Conservation (phyloP, 2,797 vertebrate genomes). For the Dendrocincla tyrannina region DNA sequence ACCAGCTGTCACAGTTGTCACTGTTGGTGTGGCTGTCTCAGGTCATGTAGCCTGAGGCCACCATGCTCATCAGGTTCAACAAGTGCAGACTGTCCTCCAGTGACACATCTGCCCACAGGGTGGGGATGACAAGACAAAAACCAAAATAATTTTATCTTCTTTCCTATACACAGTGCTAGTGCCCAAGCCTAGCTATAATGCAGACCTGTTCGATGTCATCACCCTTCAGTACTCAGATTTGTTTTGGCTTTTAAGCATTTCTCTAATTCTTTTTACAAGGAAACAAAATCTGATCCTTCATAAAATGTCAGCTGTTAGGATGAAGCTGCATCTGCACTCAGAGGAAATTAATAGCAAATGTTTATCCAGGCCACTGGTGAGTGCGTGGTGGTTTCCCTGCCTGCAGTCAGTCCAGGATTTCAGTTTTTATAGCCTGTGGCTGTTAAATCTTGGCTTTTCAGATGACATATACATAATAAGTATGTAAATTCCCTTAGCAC, state of each 20-base stretch:
- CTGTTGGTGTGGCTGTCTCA: background rate
- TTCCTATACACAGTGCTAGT: background rate
- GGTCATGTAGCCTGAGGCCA: background rate
- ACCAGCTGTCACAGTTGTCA: background rate
- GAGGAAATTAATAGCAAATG: constrained; percentile 60
- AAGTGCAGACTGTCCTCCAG: background rate
- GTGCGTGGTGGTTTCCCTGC: background rate
- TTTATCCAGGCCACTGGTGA: background rate
- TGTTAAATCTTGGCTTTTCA: constrained; percentile 8
- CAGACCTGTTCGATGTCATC: constrained; percentile 39
- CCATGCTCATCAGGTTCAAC: background rate
- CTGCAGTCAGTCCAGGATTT: background rate
- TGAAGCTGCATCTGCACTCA: background rate
- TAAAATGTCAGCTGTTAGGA: constrained; percentile 8
- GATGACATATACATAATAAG: background rate
- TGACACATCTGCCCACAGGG: accelerated
- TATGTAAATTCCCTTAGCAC: background rate
- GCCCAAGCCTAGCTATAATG: background rate
- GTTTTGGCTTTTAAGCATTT: constrained; percentile 32
- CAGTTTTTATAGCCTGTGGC: background rate
- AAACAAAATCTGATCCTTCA: constrained; percentile 41
- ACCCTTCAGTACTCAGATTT: constrained; percentile 13
- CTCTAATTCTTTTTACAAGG: constrained; percentile 45
- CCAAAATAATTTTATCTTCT: background rate
- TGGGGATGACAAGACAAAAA: background rate